Evolutionary conservation across 2,113 vertebrate species (phyloP), one percentile per base, ranked within the genome.

Genomic region (Phalacrocorax brasilianus): DNA sequence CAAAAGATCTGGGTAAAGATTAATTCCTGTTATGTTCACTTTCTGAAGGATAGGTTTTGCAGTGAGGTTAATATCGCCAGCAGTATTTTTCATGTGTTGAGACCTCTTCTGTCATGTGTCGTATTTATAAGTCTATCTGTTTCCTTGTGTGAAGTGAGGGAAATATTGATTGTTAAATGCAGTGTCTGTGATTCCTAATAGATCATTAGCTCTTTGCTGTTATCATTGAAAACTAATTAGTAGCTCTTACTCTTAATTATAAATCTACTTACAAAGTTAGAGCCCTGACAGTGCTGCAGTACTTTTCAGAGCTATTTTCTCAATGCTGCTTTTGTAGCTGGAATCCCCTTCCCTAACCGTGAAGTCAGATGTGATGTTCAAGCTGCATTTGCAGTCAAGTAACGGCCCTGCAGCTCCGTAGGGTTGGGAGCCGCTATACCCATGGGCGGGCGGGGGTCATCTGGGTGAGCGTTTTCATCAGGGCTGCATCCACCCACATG

Each of bases 191-290:
- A 56, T 62, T 96, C 52, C 70, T 61, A 50, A 74, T n/a, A 58
- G 62, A 56, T 75, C 18, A 14, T 62, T 89, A 93, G 32, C 55
- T 86, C 47, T 78, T 74, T 77, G 56, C 49, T 77, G 22, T 83
- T 93, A 53, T 47, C 24, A 49, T 40, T 93, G 56, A 95, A 89
- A 95, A 84, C 56, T 74, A 71, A 83, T 91, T 88, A 85, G 67
- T 89, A 72, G 56, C 2, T 81, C 33, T 74, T 87, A 52, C 17
- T 55, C 74, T 71, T 84, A 75, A 45, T 84, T 62, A 44, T 82
- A 89, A 87, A 73, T 91, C 66, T 76, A 1, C 86, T 87, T 93
- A 52, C 0, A 52, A 88, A 91, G 50, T 53, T 82, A 76, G 59
- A 90, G 55, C 32, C 26, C 42, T 70, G 56, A 30, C 52, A 73